These are phyloP conservation scores for Pangasius macronema DNA, from an alignment of 2,797 vertebrate genomes.

Conservation along the genomic window DNA sequence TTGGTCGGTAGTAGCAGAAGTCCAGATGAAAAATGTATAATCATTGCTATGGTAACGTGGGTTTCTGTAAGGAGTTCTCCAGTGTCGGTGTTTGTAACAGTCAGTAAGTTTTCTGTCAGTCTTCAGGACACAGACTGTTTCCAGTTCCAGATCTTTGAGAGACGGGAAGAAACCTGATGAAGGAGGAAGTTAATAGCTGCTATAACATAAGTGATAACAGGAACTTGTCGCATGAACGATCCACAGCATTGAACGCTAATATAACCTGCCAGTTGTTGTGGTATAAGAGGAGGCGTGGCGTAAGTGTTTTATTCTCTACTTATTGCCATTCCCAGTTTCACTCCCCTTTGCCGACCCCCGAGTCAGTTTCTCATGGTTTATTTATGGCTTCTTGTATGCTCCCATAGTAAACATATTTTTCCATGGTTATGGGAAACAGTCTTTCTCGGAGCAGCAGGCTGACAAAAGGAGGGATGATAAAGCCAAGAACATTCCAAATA, in stretches of 20 bases:
- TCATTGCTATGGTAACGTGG: too few relatives aligned
- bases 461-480: background rate
- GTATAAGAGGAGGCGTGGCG: background rate
- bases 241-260: background rate
- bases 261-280: background rate
- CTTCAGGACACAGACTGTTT: background rate
- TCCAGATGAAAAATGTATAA: too few relatives aligned
- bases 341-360: background rate
- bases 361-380: background rate
- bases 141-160: background rate
- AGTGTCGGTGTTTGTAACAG: too few relatives aligned
- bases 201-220: background rate
- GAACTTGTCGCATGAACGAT: background rate
- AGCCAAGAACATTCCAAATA: background rate
- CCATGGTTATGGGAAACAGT: background rate
- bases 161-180: background rate
- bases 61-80: too few relatives aligned
- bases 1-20: too few relatives aligned
- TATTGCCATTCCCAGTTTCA: background rate
- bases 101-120: too few relatives aligned
- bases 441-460: background rate
- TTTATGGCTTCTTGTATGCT: background rate
- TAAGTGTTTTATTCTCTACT: background rate
- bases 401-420: background rate
- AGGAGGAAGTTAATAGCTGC: background rate